Conservation (phyloP, 2,888 invertebrate species). For the Timandra comae region DNA sequence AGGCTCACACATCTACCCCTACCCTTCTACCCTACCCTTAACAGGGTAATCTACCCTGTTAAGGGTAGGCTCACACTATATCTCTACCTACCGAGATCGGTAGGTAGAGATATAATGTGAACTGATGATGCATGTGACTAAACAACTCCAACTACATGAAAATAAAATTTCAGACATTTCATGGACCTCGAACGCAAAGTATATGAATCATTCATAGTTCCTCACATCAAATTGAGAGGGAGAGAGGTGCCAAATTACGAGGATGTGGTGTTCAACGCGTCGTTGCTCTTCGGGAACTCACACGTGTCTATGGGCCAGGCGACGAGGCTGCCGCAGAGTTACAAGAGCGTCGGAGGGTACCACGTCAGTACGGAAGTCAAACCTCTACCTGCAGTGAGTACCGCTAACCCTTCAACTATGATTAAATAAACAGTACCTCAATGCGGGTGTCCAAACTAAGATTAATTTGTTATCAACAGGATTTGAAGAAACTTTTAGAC, state of each 20-base stretch:
- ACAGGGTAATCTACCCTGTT: too few relatives aligned
- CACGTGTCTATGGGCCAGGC: conserved; percentile 38
- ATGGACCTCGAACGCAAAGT: conserved; percentile 7
- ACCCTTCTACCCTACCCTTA: too few relatives aligned
- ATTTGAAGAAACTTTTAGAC: conserved; percentile 50
- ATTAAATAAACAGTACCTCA: too few relatives aligned
- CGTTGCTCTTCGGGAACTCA: conserved; percentile 48
- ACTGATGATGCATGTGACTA: too few relatives aligned
- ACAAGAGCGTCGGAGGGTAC: conserved; percentile 43
- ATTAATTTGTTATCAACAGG: conserved; percentile 37
- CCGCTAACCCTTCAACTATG: too few relatives aligned
- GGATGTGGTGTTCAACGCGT: conserved; percentile 35
- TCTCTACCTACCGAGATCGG: too few relatives aligned
- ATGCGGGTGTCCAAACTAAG: too few relatives aligned
- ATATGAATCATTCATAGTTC: conserved; percentile 12
- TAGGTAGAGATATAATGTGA: too few relatives aligned
- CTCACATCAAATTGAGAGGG: conserved; percentile 22
- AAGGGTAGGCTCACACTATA: too few relatives aligned
- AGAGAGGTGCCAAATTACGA: conserved; percentile 28
- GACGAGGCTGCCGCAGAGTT: conserved; percentile 40
- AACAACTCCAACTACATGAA: too few relatives aligned
- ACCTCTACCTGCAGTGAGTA: conserved; percentile 42
- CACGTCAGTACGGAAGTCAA: conserved; percentile 37
- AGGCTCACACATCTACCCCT: too few relatives aligned
- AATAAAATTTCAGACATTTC: conserved; percentile 10